Evolutionary conservation across 2,888 invertebrate genomes (phyloP).

Genomic region (Troilus luridus): DNA sequence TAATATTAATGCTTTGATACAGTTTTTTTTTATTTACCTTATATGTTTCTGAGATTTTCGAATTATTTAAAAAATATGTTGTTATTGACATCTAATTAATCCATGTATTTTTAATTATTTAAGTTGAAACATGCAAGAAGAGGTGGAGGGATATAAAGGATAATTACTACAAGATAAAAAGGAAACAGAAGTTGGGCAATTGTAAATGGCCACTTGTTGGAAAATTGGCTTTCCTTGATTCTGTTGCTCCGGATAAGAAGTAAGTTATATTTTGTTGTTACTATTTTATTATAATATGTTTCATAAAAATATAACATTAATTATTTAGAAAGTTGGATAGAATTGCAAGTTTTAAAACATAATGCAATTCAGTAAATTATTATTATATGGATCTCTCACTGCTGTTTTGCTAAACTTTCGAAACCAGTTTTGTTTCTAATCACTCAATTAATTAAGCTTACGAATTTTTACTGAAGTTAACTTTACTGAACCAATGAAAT

Average conservation of each 20-base stretch:
- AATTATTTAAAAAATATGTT: neutral
- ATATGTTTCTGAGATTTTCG: neutral
- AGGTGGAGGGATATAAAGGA: constrained; percentile 32
- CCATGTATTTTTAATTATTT: neutral
- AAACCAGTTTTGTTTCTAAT: no score
- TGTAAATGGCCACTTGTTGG: constrained; percentile 33
- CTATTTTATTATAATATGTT: no score
- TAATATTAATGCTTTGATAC: neutral
- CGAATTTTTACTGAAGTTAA: neutral
- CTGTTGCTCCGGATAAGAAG: constrained; percentile 15
- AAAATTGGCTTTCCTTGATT: constrained; percentile 14
- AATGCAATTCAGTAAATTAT: no score
- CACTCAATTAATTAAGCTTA: no score
- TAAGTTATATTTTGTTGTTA: neutral
- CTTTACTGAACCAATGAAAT: neutral
- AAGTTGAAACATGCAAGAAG: constrained; percentile 32
- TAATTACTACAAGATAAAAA: constrained; percentile 27
- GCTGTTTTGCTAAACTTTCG: no score
- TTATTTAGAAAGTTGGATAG: no score
- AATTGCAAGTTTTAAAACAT: no score
- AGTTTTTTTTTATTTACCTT: neutral
- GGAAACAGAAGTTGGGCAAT: constrained; percentile 36
- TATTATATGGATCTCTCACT: no score
- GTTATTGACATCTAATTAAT: neutral
- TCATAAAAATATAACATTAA: no score